Base-by-base conservation (phyloP, 30 jellyfish, hydroid and myxozoan species). In the Cassiopea andromeda region DNA sequence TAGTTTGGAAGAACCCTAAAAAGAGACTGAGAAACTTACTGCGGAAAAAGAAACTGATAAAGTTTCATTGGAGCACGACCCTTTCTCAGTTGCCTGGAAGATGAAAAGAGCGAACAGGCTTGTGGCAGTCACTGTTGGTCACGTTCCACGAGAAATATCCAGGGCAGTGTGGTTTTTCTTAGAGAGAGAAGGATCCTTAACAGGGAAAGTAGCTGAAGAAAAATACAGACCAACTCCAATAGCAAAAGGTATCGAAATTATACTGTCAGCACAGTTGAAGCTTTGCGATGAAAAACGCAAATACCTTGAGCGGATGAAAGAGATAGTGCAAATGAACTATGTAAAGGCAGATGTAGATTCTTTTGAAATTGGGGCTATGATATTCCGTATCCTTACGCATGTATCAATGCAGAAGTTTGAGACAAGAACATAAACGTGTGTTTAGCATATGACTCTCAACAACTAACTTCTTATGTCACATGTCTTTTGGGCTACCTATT, bases 51-150 rank as follows among this genome's bases (percentile, higher is more conserved):
- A 64, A 66, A 69, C 47, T 15, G 77, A 73, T 75, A 73, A 84
- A 45, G 80, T 69, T 27, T 93, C 92, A 48, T 73, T 84, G 77
- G 79, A 45, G 64, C 91, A 84, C 70, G 93, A 84, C 85, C 90
- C 90, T 47, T 70, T 73, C 77, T 44, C 92, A 43, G 77, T 84
- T 6, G 91, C 92, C n/a, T 84, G 92, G 92, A 84, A 84, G 57
- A 84, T 46, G 77, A 84, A 84, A 73, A 84, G 64, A 43, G 61
- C 49, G 45, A 50, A 61, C 48, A 84, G 61, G 70, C 66, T 71
- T 16, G 57, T 19, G 47, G 76, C 78, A 15, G 88, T 14, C 45
- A 48, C 9, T 14, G 88, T 78, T 78, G 88, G 80, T 15, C 88
- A 48, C 13, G 81, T 78, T 50, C 84, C 83, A 2, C 48, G 18